Base-by-base conservation (phyloP, 2,888 invertebrate species). In the Oligia strigilis region DNA sequence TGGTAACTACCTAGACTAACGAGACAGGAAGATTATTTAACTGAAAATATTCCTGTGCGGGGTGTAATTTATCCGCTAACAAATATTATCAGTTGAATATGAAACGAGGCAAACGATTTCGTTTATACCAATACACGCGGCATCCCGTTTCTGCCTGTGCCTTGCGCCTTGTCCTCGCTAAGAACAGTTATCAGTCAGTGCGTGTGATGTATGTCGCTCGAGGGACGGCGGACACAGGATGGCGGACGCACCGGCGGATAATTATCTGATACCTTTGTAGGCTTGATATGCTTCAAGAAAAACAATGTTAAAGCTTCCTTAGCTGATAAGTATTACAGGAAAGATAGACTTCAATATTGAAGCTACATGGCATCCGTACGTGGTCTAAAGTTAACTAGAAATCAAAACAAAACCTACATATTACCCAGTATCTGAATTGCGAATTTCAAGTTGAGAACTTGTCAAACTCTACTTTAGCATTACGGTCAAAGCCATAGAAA, bases 171-270 rank as follows among this genome's bases (percentile, higher is more conserved):
- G 8, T 29, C 75, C 72, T 75, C 88, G 89, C 92, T 94, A 95
- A 95, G 94, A 93, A 93, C 92, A 93, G 95, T 94, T 94, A 96
- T 96, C 95, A 95, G 94, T 96, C 96, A 95, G 93, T 82, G 86
- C 88, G 91, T 87, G 95, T 95, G 95, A 95, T 95, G 93, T 94
- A 95, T 95, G 93, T 91, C 87, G 82, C 81, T 60, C 60, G 85
- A 79, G 88, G 86, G 84, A 85, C 79, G 86, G 76, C 79, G 75
- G 78, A 77, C 80, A 55, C 64, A 55, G 72, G 64, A 46, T 49
- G 58, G 66, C 64, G 77, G 79, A 76, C 84, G 80, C 83, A 83
- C 77, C 87, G 70, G 73, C 71, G 80, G 87, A 89, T 92, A 92
- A 94, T 94, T 94, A 94, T 94, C 93, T 93, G 89, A 83, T 88